These are phyloP conservation scores for Peromyscus eremicus DNA, from an alignment of 2,797 vertebrate genomes.

Conservation along the genomic window DNA sequence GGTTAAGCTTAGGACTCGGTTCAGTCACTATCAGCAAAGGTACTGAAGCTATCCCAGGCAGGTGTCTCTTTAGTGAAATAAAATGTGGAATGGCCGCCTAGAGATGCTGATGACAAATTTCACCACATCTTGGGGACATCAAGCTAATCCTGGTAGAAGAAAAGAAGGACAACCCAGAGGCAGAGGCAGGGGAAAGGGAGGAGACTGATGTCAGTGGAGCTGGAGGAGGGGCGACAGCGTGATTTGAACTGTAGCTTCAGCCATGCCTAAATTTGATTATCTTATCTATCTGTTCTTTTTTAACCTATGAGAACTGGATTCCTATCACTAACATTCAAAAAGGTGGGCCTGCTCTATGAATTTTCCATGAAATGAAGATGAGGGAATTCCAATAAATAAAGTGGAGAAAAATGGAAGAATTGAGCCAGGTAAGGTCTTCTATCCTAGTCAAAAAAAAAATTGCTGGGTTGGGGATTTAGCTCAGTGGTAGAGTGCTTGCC, in stretches of 20 bases:
- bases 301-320: not conserved
- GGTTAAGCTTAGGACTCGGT: not conserved
- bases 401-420: not conserved
- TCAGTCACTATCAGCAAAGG: not conserved
- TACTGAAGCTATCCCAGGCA: not conserved
- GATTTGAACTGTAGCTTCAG: not conserved
- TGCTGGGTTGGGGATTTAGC: too few species aligned
- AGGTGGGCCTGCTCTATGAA: not conserved
- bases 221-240: not conserved
- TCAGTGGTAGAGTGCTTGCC: too few species aligned
- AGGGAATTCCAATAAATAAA: not conserved
- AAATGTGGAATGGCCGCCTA: not conserved
- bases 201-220: accelerated
- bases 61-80: not conserved
- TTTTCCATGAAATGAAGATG: not conserved
- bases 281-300: not conserved
- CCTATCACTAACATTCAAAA: not conserved
- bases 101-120: not conserved
- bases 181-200: not conserved
- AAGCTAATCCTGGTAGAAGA: not conserved
- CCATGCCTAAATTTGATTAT: not conserved
- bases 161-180: not conserved
- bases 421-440: not conserved
- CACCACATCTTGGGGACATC: not conserved
- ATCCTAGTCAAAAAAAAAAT: not conserved